phyloP scores from a whole-genome alignment of 2,113 vertebrate species.

The Chlorodrepanis virens region DNA sequence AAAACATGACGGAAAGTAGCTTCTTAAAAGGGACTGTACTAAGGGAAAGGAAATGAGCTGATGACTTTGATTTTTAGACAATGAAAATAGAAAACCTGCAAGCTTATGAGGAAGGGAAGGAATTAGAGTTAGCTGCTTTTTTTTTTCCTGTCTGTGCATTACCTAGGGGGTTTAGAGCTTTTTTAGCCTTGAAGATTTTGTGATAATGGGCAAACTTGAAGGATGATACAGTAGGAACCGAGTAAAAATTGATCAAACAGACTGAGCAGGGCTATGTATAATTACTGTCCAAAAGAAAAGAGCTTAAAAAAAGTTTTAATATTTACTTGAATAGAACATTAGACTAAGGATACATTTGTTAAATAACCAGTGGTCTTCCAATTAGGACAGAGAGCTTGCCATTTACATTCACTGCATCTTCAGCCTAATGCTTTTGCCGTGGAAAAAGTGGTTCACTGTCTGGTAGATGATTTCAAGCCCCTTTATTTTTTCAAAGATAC shows the following conservation, averaged over 20 bases:
- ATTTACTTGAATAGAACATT: constrained; percentile 19
- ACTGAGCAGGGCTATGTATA: background rate
- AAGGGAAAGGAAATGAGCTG: constrained; percentile 29
- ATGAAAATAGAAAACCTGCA: constrained; percentile 37
- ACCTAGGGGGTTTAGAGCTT: background rate
- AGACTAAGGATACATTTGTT: constrained; percentile 17
- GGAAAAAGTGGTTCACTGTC: background rate
- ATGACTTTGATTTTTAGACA: constrained; percentile 48
- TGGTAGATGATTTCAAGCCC: background rate
- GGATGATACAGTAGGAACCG: background rate
- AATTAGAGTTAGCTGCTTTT: background rate
- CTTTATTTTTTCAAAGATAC: background rate
- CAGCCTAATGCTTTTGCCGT: background rate
- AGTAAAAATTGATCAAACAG: constrained; percentile 46
- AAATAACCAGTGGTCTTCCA: constrained; percentile 5
- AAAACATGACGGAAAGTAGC: background rate
- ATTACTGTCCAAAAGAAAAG: constrained; percentile 20
- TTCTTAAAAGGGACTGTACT: constrained; percentile 26
- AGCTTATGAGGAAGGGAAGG: background rate
- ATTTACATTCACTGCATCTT: background rate
- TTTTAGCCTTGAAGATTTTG: background rate
- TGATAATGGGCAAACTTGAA: constrained; percentile 40
- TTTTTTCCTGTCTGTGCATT: background rate
- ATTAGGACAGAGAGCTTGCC: background rate
- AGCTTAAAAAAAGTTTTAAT: constrained; percentile 1